Conservation (phyloP, 1,140 invertebrate genomes). For the Phortica variegata region DNA sequence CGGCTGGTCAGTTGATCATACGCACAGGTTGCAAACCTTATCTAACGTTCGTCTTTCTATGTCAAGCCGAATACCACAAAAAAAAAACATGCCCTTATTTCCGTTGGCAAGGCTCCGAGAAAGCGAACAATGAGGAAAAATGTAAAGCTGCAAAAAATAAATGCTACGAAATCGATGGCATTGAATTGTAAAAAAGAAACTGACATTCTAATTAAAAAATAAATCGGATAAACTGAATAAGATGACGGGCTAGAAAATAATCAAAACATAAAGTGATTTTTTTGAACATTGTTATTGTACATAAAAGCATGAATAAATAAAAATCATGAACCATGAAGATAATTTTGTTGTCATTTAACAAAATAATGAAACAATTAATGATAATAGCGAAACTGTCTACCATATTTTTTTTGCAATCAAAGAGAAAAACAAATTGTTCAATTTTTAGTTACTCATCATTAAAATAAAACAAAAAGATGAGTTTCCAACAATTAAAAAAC, state of each 20-base stretch:
- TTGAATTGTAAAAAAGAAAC: conserved; percentile 1
- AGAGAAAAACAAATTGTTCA: too few relatives aligned
- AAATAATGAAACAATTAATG: too few relatives aligned
- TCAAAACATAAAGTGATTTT: background rate
- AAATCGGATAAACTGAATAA: background rate
- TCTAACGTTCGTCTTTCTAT: conserved; percentile 30
- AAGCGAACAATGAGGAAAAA: conserved; percentile 6
- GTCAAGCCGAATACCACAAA: conserved; percentile 31
- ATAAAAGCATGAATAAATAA: background rate
- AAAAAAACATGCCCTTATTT: conserved; percentile 43
- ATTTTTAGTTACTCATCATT: too few relatives aligned
- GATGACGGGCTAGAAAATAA: background rate
- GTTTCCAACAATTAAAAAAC: too few relatives aligned
- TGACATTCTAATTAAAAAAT: background rate
- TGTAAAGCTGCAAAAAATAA: conserved; percentile 16
- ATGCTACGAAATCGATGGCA: conserved; percentile 34
- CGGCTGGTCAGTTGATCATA: conserved; percentile 18
- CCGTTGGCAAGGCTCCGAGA: conserved; percentile 21
- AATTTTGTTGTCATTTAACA: background rate
- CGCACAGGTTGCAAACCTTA: conserved; percentile 31
- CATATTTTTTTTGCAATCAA: too few relatives aligned
- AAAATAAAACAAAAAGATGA: too few relatives aligned
- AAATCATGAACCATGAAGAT: background rate
- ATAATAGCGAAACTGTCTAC: too few relatives aligned
- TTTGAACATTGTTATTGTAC: too few relatives aligned